Conservation (phyloP, 2,888 invertebrate species). For the Linyphia triangularis region DNA sequence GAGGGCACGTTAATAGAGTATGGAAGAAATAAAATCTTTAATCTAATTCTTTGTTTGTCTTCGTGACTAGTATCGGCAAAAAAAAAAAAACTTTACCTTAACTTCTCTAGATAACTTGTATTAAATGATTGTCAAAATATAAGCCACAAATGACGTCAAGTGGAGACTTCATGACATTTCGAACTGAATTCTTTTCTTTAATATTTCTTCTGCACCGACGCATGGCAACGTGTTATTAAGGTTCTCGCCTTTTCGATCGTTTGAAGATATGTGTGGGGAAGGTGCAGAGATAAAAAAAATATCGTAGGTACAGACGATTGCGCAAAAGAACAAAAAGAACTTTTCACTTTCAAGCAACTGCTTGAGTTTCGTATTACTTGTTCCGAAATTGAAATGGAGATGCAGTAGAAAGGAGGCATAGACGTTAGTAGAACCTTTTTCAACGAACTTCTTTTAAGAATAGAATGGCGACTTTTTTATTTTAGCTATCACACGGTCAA, state of each 20-base stretch:
- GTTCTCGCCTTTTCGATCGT: neutral
- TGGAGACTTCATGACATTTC: neutral
- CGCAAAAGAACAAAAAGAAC: neutral
- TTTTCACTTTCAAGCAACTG: neutral
- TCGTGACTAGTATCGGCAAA: no score
- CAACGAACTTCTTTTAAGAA: neutral
- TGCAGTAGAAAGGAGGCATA: neutral
- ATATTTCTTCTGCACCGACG: neutral
- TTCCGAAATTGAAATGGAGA: conserved; percentile 41
- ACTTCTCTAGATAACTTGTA: no score
- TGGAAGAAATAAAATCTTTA: no score
- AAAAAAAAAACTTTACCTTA: no score
- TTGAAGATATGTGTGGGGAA: no score
- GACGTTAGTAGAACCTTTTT: neutral
- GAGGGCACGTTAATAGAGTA: no score
- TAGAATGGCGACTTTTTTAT: neutral
- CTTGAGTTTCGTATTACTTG: conserved; percentile 4
- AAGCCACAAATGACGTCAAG: neutral
- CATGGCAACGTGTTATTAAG: conserved; percentile 10
- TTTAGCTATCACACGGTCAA: neutral
- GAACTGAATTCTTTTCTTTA: neutral
- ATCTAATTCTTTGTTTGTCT: no score
- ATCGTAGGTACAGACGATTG: neutral
- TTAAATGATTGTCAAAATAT: neutral
- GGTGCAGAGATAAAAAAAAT: neutral